A percentile compares a stretch with the other conserved stretches of the same genome.
These are phyloP conservation scores for Heterotilapia buettikoferi DNA, from an alignment of 2,113 vertebrate species.

Conservation along the genomic window DNA sequence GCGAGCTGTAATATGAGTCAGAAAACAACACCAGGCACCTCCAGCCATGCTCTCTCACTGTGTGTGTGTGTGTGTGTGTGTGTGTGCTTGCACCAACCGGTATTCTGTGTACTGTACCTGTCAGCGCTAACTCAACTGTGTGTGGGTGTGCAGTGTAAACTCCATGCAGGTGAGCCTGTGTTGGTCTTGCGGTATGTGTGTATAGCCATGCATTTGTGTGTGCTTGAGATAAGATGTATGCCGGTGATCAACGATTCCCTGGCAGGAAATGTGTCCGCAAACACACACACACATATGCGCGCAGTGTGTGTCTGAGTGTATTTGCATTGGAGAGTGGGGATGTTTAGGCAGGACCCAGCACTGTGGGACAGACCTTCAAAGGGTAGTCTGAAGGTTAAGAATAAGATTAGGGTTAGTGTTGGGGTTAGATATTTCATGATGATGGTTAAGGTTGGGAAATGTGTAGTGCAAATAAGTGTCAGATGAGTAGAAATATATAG, in stretches of 20 bases:
- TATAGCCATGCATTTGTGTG: neutral
- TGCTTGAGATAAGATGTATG: neutral
- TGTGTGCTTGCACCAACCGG: neutral
- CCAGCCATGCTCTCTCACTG: constrained; percentile 26
- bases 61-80: neutral
- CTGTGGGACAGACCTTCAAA: neutral
- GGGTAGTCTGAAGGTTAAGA: neutral
- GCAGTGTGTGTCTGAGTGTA: neutral
- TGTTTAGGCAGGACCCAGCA: neutral
- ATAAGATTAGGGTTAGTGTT: neutral
- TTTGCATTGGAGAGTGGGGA: neutral
- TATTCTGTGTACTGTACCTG: neutral
- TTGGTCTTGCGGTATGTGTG: neutral
- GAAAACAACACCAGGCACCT: constrained; percentile 53
- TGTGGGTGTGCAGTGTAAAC: neutral
- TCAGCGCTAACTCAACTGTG: neutral
- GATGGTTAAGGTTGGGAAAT: neutral
- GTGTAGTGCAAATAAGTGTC: neutral
- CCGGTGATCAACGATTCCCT: neutral
- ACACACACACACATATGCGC: neutral
- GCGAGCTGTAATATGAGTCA: constrained; percentile 42
- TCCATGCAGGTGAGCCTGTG: neutral
- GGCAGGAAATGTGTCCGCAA: neutral
- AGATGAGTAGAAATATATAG: neutral
- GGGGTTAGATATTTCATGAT: neutral